A percentile compares a stretch with the other conserved stretches of the same genome.
These are phyloP conservation scores for Drosophila austrosaltans DNA, from an alignment of 2,888 invertebrate species.

Conservation along the genomic window DNA sequence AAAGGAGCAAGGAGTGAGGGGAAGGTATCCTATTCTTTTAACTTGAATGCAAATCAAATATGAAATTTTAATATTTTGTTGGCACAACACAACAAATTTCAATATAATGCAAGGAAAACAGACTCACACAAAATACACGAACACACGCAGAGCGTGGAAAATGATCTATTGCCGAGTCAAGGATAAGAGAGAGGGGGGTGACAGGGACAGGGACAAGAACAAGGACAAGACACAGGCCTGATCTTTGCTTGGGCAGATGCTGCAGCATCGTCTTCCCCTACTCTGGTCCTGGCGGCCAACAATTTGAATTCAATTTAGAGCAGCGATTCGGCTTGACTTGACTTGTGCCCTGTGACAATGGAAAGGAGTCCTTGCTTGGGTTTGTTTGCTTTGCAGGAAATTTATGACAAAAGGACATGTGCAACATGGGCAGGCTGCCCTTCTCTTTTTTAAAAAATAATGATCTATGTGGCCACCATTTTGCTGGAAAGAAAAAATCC, in stretches of 20 bases:
- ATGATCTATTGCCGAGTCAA: conserved; percentile 68
- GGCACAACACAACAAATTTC: conserved; percentile 81
- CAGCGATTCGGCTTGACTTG: conserved; percentile 66
- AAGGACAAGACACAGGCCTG: conserved; percentile 55
- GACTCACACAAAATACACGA: conserved; percentile 14
- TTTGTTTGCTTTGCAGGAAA: conserved; percentile 55
- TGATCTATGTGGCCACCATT: conserved; percentile 54
- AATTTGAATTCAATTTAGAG: conserved; percentile 81
- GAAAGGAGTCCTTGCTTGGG: conserved; percentile 52
- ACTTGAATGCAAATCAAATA: conserved; percentile 73
- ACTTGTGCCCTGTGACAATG: conserved; percentile 64
- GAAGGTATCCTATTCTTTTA: conserved; percentile 23
- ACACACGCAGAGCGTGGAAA: conserved; percentile 71
- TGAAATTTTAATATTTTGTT: conserved; percentile 80
- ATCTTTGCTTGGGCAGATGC: conserved; percentile 80
- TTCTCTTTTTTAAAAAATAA: conserved; percentile 13
- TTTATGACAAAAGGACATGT: conserved; percentile 74
- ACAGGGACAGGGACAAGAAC: conserved; percentile 25
- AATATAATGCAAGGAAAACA: conserved; percentile 54
- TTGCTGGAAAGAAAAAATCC: conserved; percentile 32
- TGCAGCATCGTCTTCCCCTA: conserved; percentile 62
- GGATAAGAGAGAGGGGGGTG: conserved; percentile 2
- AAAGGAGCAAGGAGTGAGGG: conserved; percentile 29
- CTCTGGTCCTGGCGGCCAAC: conserved; percentile 30
- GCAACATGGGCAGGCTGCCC: conserved; percentile 52